Evolutionary conservation across 2,888 invertebrate genomes (phyloP).

Genomic region (Escarpia spicata): DNA sequence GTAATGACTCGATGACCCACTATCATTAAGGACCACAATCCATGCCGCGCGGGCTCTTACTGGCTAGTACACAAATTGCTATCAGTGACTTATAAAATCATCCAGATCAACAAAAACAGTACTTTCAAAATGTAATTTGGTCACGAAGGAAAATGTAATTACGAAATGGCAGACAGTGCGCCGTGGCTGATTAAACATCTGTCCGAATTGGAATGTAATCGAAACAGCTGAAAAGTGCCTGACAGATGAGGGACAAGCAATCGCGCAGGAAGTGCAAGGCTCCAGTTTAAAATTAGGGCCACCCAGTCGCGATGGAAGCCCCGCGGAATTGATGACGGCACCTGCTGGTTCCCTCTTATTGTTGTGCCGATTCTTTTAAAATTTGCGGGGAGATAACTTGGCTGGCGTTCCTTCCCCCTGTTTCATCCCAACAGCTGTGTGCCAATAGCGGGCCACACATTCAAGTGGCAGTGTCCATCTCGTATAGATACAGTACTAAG

Average conservation of each 20-base stretch:
- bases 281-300: background rate
- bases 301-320: background rate
- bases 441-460: background rate
- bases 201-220: slow-evolving; percentile 16
- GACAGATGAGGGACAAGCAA: background rate
- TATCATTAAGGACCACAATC: background rate
- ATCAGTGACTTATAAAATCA: slow-evolving; percentile 13
- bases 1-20: background rate
- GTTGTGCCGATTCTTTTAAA: background rate
- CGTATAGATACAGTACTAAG: background rate
- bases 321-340: background rate
- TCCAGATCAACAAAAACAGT: slow-evolving; percentile 12
- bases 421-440: background rate
- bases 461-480: background rate
- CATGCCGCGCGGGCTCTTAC: background rate
- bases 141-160: background rate
- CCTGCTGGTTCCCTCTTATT: background rate
- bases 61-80: background rate
- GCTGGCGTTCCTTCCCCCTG: background rate
- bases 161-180: slow-evolving; percentile 11
- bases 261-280: background rate
- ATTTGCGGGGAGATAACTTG: background rate
- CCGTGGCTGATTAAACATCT: background rate
- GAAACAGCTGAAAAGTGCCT: background rate
- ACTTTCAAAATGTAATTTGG: background rate